Conservation (phyloP, 2,797 vertebrate species). For the Takifugu rubripes region DNA sequence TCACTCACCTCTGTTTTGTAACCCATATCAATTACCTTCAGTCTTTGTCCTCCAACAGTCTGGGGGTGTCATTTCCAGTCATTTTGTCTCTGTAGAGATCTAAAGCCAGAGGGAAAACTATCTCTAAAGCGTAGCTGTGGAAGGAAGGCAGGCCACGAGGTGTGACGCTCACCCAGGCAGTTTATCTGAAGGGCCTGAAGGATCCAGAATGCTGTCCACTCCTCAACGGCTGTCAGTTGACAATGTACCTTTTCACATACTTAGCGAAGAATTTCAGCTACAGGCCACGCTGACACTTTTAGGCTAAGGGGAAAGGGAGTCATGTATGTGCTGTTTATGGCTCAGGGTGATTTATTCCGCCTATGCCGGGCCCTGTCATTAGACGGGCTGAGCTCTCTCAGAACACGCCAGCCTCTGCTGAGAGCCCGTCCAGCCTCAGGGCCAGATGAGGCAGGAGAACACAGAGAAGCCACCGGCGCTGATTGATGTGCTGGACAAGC, state of each 20-base stretch:
- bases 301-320: not conserved
- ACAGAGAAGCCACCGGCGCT: conserved; percentile 32
- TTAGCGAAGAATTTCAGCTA: no score
- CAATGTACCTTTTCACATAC: no score
- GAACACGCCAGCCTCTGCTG: conserved; percentile 44
- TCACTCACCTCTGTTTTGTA: conserved; percentile 25
- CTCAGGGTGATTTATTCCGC: conserved; percentile 77
- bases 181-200: conserved; percentile 31
- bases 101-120: conserved; percentile 8
- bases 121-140: conserved; percentile 5
- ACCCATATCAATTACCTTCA: conserved; percentile 18
- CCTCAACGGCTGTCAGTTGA: not conserved
- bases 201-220: conserved; percentile 21
- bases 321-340: conserved; percentile 46
- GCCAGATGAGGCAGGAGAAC: conserved; percentile 46
- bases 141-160: not conserved
- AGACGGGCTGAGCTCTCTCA: conserved; percentile 58
- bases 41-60: conserved; percentile 21
- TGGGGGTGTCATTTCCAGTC: conserved; percentile 15
- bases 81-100: conserved; percentile 11
- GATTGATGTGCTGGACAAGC: conserved; percentile 58
- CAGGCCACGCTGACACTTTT: no score
- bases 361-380: conserved; percentile 75
- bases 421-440: conserved; percentile 35
- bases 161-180: conserved; percentile 1